Base-by-base conservation (phyloP, 2,888 invertebrate genomes). In the Tridacna gigas region DNA sequence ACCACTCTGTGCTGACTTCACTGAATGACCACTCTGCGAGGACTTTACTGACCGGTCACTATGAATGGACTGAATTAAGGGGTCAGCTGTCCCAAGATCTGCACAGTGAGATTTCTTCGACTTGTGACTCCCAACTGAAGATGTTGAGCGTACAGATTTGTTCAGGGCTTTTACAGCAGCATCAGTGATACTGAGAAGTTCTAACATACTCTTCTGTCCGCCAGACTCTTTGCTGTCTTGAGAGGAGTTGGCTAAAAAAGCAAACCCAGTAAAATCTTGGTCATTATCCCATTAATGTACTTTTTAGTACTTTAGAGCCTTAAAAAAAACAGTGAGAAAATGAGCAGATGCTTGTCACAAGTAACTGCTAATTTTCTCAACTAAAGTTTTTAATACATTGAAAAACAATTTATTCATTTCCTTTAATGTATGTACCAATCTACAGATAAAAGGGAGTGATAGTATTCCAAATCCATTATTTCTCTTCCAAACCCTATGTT, bases 111-210 rank as follows among this genome's bases (percentile, higher is more conserved):
- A 87, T 74, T 80, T 83, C 48, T 79, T 76, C 7, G 86, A 85
- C 9, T 80, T 84, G 7, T 84, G 80, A 78, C 86, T 88, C 25
- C 81, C 77, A 45, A 82, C 65, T 11, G 87, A 88, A 1, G 61
- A 66, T 11, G 45, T 79, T 25, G 81, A 89, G 25, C 85, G 82
- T 45, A 78, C 80, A 7, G 91, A 90, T 79, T 88, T 93, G 78
- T 90, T 89, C 65, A 93, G 75, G 13, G 92, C 91, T 76, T 90
- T 91, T 11, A 92, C 92, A 61, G 91, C 93, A 80, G 91, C 91
- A 82, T 90, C 90, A 26, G 93, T 92, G 4, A 91, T 90, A 15
- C 90, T 90, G 48, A 93, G 77, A 56, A 93, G 79, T 65, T 93
- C 93, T 15, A 91, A 82, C 80, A 92, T 88, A 76, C 90, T 89